Conservation (phyloP, 2,113 vertebrate species). For the Penelope pileata region DNA sequence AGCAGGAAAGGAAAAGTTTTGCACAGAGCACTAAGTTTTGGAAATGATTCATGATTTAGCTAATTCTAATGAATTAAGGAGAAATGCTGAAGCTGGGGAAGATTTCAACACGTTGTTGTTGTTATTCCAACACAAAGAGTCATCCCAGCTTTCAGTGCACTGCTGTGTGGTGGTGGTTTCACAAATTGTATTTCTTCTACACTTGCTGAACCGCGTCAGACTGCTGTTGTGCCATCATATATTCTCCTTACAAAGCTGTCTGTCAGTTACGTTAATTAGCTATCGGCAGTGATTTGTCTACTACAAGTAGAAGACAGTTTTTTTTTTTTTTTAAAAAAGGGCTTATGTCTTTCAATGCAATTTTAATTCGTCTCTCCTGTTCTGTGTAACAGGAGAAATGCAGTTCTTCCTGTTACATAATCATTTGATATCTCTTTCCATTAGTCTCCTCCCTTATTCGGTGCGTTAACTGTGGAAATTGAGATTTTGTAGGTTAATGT, state of each 20-base stretch:
- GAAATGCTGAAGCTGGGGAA: not conserved
- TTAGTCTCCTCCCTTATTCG: not conserved
- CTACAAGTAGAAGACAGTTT: not conserved
- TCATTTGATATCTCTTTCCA: not conserved
- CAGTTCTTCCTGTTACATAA: not conserved
- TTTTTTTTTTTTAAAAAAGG: no score
- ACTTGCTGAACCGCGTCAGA: not conserved
- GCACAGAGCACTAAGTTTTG: not conserved
- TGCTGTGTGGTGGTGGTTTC: constrained; percentile 18
- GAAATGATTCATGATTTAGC: not conserved
- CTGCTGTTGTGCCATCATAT: not conserved
- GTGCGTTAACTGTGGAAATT: not conserved
- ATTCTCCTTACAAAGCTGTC: not conserved
- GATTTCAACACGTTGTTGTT: not conserved
- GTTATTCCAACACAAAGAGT: not conserved
- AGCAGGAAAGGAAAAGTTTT: not conserved
- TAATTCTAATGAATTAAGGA: not conserved
- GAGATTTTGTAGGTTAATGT: not conserved
- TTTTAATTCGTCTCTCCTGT: constrained; percentile 17
- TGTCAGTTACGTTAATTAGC: not conserved
- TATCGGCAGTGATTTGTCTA: constrained; percentile 17
- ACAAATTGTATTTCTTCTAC: not conserved
- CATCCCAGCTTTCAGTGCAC: not conserved
- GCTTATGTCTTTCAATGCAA: not conserved
- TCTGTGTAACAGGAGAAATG: not conserved